Conservation (phyloP, 2,797 vertebrate genomes). For the Mastacembelus armatus region DNA sequence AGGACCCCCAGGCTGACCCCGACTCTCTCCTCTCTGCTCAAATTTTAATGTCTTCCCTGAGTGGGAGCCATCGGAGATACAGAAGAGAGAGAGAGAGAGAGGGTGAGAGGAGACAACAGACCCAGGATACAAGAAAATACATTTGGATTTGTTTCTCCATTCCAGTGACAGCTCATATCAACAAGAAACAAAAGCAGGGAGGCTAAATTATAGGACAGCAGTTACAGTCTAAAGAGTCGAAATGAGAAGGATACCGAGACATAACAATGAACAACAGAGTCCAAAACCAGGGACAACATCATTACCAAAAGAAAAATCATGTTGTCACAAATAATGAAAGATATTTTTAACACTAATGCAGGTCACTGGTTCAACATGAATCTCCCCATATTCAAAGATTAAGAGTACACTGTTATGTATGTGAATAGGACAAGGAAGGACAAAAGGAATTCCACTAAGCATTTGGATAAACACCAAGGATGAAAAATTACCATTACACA, state of each 20-base stretch:
- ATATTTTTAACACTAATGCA: not conserved
- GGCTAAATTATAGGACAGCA: constrained; percentile 29
- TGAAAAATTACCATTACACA: constrained; percentile 41
- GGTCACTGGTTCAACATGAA: not conserved
- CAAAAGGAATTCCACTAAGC: not conserved
- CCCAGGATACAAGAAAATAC: constrained; percentile 39
- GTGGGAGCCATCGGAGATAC: constrained; percentile 38
- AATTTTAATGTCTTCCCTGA: constrained; percentile 62
- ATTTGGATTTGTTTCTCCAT: constrained; percentile 47
- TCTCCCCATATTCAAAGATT: not conserved
- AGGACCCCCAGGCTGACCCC: constrained; percentile 47
- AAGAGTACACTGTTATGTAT: too few relatives aligned
- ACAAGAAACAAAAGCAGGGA: constrained; percentile 27
- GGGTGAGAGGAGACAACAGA: constrained; percentile 46
- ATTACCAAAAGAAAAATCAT: constrained; percentile 1
- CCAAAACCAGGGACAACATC: not conserved
- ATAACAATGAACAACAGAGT: not conserved
- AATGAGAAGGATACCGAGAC: constrained; percentile 4
- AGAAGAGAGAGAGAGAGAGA: constrained; percentile 45
- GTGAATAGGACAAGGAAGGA: not conserved
- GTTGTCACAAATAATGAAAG: constrained; percentile 1
- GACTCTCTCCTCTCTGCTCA: constrained; percentile 53
- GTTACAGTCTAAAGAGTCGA: constrained; percentile 26
- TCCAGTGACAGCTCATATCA: constrained; percentile 30
- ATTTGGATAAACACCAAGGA: constrained; percentile 25